phyloP scores from a whole-genome alignment of 1,140 invertebrate genomes.

The Chrysomallon squamiferum region DNA sequence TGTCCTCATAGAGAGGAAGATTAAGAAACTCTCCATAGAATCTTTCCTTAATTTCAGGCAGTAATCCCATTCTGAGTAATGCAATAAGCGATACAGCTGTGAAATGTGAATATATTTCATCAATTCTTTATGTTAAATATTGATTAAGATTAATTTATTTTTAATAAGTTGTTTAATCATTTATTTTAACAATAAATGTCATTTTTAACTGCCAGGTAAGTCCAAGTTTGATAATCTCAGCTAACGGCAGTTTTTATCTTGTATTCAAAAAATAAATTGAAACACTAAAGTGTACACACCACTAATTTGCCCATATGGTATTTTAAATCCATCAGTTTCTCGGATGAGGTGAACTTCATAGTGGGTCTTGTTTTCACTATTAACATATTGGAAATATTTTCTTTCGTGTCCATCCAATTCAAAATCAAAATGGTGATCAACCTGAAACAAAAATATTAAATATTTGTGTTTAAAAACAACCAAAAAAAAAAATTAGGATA shows the following conservation, averaged over 20 bases:
- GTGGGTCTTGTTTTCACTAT: constrained; percentile 1
- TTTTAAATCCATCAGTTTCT: constrained; percentile 17
- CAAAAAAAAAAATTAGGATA: too few relatives aligned
- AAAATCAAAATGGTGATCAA: constrained; percentile 25
- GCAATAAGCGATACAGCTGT: constrained; percentile 21
- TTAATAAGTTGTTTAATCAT: too few relatives aligned
- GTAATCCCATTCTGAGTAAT: constrained; percentile 18
- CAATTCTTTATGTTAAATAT: too few relatives aligned
- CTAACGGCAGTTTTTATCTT: too few relatives aligned
- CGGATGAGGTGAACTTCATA: constrained; percentile 16
- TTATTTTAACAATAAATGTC: too few relatives aligned
- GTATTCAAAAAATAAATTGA: too few relatives aligned
- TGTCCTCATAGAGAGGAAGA: constrained; percentile 25
- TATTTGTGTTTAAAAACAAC: too few relatives aligned
- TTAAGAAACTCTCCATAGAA: constrained; percentile 18
- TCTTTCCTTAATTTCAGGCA: constrained; percentile 5
- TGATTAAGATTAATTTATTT: too few relatives aligned
- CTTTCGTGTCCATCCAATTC: constrained; percentile 17
- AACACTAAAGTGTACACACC: constrained; percentile 12
- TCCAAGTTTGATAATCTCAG: too few relatives aligned
- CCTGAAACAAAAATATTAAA: constrained; percentile 5
- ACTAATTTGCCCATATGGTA: constrained; percentile 20
- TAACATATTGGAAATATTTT: constrained; percentile 11
- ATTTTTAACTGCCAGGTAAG: too few relatives aligned
- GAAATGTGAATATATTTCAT: neutral